Percentiles rank a stretch among this genome's conserved stretches.
Conservation (phyloP, 2,113 vertebrate species). For the Xenotilapia flavipinnis region DNA sequence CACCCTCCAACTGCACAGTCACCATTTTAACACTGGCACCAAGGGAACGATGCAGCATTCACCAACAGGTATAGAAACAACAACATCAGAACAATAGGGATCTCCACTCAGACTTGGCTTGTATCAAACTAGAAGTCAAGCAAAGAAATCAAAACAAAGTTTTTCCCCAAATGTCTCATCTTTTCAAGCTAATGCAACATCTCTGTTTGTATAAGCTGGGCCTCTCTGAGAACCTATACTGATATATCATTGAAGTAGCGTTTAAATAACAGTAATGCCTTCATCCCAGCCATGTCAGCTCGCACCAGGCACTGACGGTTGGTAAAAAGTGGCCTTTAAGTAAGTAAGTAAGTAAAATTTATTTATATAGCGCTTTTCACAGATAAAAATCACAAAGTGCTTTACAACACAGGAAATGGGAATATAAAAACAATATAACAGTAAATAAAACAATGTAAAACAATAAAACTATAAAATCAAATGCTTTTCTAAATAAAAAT, state of each 20-base stretch:
- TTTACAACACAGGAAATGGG: too few relatives aligned
- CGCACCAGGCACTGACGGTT: neutral
- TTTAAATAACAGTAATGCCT: neutral
- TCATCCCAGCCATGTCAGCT: neutral
- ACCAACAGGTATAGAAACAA: neutral
- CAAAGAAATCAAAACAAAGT: neutral
- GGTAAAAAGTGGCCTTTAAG: neutral
- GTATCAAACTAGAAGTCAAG: neutral
- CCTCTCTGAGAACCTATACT: neutral
- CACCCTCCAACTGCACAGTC: neutral
- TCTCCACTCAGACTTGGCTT: fast-evolving
- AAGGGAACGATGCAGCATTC: neutral
- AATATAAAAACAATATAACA: too few relatives aligned
- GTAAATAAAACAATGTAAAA: too few relatives aligned
- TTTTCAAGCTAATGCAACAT: neutral
- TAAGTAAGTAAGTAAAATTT: too few relatives aligned
- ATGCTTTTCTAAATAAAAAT: too few relatives aligned
- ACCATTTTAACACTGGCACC: neutral
- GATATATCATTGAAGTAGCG: neutral
- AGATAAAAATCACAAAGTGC: too few relatives aligned
- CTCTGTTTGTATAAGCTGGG: neutral
- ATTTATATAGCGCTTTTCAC: too few relatives aligned
- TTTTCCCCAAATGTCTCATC: fast-evolving
- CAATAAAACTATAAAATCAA: too few relatives aligned
- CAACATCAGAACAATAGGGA: neutral